Conservation (phyloP, 2,113 vertebrate genomes). For the Rhinopithecus roxellana region DNA sequence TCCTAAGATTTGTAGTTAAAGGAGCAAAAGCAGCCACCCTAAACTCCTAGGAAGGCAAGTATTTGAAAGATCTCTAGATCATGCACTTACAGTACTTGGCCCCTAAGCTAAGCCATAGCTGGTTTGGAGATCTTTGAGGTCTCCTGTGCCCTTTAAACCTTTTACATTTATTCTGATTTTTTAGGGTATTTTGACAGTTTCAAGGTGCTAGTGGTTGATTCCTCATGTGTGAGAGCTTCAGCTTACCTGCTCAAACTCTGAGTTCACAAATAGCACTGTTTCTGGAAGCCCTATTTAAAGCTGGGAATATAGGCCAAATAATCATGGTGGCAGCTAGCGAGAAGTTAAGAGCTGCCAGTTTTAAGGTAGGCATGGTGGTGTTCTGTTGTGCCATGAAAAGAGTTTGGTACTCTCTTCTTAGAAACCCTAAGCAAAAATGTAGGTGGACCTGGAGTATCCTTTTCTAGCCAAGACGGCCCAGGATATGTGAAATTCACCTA, state of each 20-base stretch:
- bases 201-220: not conserved
- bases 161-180: not conserved
- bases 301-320: constrained; percentile 14
- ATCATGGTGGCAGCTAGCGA: not conserved
- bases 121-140: constrained; percentile 3
- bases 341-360: not conserved
- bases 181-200: not conserved
- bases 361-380: not conserved
- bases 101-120: not conserved
- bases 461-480: not conserved
- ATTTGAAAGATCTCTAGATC: not conserved
- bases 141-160: not conserved
- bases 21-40: not conserved
- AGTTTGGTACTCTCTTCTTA: not conserved
- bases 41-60: not conserved
- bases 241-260: not conserved
- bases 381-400: not conserved
- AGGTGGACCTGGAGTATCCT: not conserved
- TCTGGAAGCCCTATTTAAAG: constrained; percentile 52
- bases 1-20: not conserved
- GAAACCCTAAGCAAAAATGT: not conserved
- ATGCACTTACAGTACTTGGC: not conserved
- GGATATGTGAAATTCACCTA: not conserved
- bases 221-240: not conserved
- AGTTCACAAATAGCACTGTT: constrained; percentile 49